Conservation (phyloP, 1,140 invertebrate species). For the Eumaeus atala region DNA sequence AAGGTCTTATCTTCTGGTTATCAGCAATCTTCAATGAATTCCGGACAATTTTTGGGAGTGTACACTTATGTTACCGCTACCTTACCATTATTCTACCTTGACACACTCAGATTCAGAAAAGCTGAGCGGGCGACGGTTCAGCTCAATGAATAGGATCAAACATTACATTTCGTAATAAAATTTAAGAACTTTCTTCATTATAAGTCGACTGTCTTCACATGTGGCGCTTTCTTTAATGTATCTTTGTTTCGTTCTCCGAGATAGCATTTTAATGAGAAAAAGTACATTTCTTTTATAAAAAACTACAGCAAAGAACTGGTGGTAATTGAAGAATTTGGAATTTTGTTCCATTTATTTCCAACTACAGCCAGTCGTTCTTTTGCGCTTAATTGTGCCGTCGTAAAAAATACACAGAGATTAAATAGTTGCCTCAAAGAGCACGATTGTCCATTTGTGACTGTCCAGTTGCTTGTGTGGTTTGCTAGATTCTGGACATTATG, state of each 20-base stretch:
- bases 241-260: constrained; percentile 3
- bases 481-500: no score
- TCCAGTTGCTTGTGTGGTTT: no score
- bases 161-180: neutral
- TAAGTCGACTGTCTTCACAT: constrained; percentile 5
- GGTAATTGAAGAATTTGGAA: constrained; percentile 4
- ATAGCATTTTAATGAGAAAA: constrained; percentile 2
- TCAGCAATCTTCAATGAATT: no score
- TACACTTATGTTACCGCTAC: no score
- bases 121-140: no score
- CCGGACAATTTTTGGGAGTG: no score
- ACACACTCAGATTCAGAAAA: no score
- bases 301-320: neutral
- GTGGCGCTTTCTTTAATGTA: constrained; percentile 3
- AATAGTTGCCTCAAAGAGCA: neutral
- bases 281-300: constrained; percentile 2
- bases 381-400: neutral
- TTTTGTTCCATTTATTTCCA: constrained; percentile 2
- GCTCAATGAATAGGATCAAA: neutral
- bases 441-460: neutral
- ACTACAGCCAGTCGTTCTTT: neutral
- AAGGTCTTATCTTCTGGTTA: no score
- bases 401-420: neutral
- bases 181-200: constrained; percentile 8
- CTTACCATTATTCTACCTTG: no score